Base-by-base conservation (phyloP, 2,888 invertebrate genomes). In the Stictocephala bisonia region DNA sequence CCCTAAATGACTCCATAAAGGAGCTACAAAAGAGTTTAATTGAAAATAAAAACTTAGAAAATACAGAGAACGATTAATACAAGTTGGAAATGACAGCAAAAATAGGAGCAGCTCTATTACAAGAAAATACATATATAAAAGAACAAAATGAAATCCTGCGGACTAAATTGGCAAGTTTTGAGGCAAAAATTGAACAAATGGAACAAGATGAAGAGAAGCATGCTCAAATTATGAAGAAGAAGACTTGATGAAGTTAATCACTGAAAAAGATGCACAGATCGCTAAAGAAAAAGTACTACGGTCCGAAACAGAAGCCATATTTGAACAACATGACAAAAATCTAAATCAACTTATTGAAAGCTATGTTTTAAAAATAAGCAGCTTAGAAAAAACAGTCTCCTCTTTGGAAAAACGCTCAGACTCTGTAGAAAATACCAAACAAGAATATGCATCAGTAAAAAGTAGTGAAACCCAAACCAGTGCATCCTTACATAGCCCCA, bases 301-400 rank as follows among this genome's bases (percentile, higher is more conserved):
- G 51, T 51, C 51, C n/a, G 51, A 51, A 51, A 24, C 51, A 51
- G 51, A 51, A 58, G 31, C n/a, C 31, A 58, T 31, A 29, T 58
- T 58, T 58, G 31, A 58, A 58, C 56, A 58, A 31, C 56, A 58
- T 58, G 56, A 31, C 31, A 58, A 3, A 58, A 58, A 58, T 18
- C 56, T 58, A 31, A 58, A 58, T 31, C 56, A 58, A 58, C 29
- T 58, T 31, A 58, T 58, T 29, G 18, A 58, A 58, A 20, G 56
- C 31, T 31, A 58, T 58, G 56, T 58, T 3, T 58, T 11, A 31
- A 58, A 58, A 29, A 58, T 31, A 58, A 31, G 15, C 27, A 58
- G 22, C 31, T 31, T 58, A 31, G 31, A n/a, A 58, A 58, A 58
- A 58, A 58, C 56, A 4, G 18, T 58, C 31, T 18, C 56, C 20